Percentiles rank a stretch among this genome's conserved stretches.
Evolutionary conservation across 2,797 vertebrate genomes (phyloP).

Genomic region (Tiaroga cobitis): DNA sequence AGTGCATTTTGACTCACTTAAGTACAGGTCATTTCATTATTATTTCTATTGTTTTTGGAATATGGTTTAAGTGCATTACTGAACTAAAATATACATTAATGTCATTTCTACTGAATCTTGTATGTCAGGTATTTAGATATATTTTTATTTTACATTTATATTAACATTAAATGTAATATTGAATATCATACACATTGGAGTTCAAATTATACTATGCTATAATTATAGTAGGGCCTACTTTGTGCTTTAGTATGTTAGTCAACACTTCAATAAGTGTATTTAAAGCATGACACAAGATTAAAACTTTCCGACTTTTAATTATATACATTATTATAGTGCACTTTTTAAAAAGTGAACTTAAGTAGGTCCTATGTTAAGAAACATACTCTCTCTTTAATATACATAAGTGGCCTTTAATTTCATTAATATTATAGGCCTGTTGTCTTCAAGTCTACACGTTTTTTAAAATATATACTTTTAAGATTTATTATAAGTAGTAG

Average conservation of each 20-base stretch:
- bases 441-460: too few species aligned
- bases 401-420: background rate
- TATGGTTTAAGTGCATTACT: background rate
- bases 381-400: background rate
- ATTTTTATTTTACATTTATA: background rate
- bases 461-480: background rate
- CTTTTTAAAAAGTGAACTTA: background rate
- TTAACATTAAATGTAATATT: background rate
- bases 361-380: background rate
- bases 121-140: background rate
- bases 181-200: background rate
- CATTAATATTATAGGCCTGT: background rate
- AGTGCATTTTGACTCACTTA: background rate
- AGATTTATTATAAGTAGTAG: too few species aligned
- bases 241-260: too few species aligned
- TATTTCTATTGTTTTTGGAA: background rate
- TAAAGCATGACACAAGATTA: background rate
- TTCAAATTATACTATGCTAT: background rate
- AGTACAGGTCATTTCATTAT: background rate
- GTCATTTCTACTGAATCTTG: background rate
- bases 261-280: too few species aligned
- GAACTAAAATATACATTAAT: background rate
- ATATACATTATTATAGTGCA: background rate
- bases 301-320: background rate
- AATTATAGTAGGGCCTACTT: too few species aligned